Conservation (phyloP, 2,888 invertebrate genomes). For the Strigamia maritima region DNA sequence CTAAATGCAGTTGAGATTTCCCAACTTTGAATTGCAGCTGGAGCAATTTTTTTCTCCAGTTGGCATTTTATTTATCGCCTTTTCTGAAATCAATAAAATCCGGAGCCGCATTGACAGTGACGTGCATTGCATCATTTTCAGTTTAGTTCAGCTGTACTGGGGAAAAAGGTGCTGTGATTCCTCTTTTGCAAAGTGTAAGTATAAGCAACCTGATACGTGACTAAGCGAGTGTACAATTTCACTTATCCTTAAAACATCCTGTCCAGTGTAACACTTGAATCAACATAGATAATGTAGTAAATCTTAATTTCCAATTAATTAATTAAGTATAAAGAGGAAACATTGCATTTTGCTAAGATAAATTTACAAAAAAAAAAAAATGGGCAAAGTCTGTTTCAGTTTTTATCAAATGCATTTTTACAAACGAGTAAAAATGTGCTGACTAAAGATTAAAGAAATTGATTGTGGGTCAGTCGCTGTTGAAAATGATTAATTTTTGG, state of each 20-base stretch:
- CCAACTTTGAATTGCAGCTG: background rate
- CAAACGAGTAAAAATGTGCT: background rate
- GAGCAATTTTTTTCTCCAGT: background rate
- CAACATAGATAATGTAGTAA: background rate
- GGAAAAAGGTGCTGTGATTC: background rate
- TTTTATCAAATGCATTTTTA: background rate
- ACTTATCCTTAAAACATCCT: too few species aligned
- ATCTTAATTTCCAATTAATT: background rate
- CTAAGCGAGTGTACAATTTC: background rate
- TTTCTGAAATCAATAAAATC: constrained; percentile 10
- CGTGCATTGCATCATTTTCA: constrained; percentile 9
- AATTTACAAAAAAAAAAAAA: background rate
- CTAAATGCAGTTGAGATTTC: too few species aligned
- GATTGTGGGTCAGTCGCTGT: background rate
- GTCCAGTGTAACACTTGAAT: too few species aligned
- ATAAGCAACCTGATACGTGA: background rate
- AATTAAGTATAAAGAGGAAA: background rate
- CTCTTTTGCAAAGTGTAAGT: background rate
- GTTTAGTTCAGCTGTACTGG: background rate
- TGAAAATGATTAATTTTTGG: background rate
- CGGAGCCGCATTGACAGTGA: constrained; percentile 5
- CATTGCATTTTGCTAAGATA: background rate
- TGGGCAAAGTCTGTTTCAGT: background rate
- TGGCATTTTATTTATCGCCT: background rate
- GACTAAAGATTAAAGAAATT: background rate